A percentile compares a stretch with the other conserved stretches of the same genome.
Evolutionary conservation across 2,797 vertebrate species (phyloP).

Genomic region (Eupleurogrammus muticus): DNA sequence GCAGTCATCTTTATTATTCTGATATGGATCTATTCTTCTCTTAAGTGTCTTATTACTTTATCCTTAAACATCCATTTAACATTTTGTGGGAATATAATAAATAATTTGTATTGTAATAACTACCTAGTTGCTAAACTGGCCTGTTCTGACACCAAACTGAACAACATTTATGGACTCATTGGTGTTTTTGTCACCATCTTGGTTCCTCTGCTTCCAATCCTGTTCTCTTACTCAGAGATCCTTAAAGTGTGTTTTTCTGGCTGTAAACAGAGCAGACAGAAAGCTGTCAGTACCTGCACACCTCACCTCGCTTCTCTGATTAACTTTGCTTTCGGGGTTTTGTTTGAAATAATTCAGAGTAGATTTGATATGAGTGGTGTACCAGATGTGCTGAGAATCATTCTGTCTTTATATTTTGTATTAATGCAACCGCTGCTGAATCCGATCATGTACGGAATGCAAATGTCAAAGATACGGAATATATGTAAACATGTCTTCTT

Average conservation of each 20-base stretch:
- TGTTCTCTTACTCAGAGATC: not conserved
- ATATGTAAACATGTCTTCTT: not conserved
- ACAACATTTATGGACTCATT: conserved; percentile 39
- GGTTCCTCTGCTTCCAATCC: not conserved
- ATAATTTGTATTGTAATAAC: conserved; percentile 51
- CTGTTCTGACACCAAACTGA: conserved; percentile 26
- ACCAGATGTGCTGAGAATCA: conserved; percentile 1
- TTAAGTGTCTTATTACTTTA: not conserved
- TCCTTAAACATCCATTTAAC: not conserved
- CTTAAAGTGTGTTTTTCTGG: conserved; percentile 35
- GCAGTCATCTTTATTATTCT: not conserved
- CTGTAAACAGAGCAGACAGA: conserved; percentile 28
- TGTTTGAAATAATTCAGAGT: not conserved
- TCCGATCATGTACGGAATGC: not conserved
- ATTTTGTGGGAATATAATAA: conserved; percentile 48
- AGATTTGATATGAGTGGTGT: not conserved
- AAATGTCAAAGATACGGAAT: not conserved
- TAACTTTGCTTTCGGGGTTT: conserved; percentile 14
- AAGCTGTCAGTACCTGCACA: conserved; percentile 50
- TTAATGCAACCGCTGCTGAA: not conserved
- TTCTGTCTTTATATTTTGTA: conserved; percentile 63
- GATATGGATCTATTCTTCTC: conserved; percentile 1
- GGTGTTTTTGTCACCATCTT: not conserved
- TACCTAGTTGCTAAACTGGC: conserved; percentile 35
- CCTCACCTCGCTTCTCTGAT: conserved; percentile 34